Percentiles rank a stretch among this genome's conserved stretches.
Conservation (phyloP, 2,888 invertebrate species). For the Cepaea hortensis region DNA sequence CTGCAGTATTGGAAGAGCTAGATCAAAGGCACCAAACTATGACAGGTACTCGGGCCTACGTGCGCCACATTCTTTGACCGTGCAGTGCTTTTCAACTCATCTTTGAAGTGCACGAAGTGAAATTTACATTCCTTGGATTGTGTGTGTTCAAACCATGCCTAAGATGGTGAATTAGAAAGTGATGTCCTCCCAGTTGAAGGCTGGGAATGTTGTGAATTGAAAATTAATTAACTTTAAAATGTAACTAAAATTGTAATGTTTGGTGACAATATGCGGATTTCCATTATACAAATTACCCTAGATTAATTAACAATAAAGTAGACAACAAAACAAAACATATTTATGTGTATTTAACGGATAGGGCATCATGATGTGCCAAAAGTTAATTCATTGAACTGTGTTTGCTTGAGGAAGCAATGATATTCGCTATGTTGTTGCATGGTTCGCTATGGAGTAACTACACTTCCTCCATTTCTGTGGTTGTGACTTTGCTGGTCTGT, state of each 20-base stretch:
- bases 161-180: too few species aligned
- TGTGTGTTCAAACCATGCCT: too few species aligned
- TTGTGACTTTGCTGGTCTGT: constrained; percentile 15
- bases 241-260: too few species aligned
- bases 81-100: neutral
- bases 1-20: neutral
- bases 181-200: too few species aligned
- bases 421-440: constrained; percentile 17
- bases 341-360: too few species aligned
- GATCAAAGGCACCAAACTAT: neutral
- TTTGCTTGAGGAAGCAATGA: too few species aligned
- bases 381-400: neutral
- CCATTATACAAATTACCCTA: too few species aligned
- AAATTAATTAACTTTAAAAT: too few species aligned
- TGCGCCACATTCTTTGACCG: neutral
- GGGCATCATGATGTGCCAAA: neutral
- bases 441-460: constrained; percentile 15
- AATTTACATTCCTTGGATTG: neutral
- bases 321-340: neutral
- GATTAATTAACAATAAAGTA: too few species aligned
- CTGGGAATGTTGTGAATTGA: too few species aligned
- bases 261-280: too few species aligned
- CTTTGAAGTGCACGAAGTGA: neutral
- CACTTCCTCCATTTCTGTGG: neutral
- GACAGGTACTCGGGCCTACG: neutral